Conservation (phyloP, 2,888 invertebrate genomes). For the Limnephilus lunatus region DNA sequence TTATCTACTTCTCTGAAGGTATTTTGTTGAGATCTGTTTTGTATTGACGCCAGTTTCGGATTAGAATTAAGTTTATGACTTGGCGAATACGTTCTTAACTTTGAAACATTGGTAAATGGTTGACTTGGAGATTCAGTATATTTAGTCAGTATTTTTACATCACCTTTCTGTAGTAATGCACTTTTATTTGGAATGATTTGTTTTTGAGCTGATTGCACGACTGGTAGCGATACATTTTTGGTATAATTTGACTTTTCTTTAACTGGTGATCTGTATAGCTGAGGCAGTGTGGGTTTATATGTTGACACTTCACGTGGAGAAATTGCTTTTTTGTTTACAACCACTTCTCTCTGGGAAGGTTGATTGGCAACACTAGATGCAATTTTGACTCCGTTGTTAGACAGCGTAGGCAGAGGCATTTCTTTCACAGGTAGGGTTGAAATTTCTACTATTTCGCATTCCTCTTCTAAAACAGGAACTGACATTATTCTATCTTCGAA, state of each 20-base stretch:
- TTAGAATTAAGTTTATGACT: slow-evolving; percentile 29
- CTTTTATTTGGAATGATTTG: slow-evolving; percentile 23
- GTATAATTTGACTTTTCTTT: neutral
- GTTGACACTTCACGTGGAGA: neutral
- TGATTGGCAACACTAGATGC: neutral
- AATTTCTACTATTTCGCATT: neutral
- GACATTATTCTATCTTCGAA: slow-evolving; percentile 49
- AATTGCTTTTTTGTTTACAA: neutral
- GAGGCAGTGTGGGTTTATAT: neutral
- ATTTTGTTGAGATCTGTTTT: slow-evolving; percentile 18
- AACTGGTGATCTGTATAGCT: neutral
- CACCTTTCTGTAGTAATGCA: slow-evolving; percentile 12
- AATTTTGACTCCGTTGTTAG: slow-evolving; percentile 37
- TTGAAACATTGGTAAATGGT: slow-evolving; percentile 33
- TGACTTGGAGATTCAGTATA: slow-evolving; percentile 7
- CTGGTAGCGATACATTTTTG: slow-evolving; percentile 6
- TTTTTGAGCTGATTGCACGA: neutral
- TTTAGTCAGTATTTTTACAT: slow-evolving; percentile 22
- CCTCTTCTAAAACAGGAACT: slow-evolving; percentile 44
- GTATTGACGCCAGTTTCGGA: neutral
- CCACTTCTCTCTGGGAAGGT: neutral
- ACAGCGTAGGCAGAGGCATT: slow-evolving; percentile 7
- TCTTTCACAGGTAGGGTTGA: neutral
- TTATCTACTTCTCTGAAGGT: neutral
- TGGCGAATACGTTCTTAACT: slow-evolving; percentile 31